Evolutionary conservation across 2,797 vertebrate genomes (phyloP).

Genomic region (Buceros bicornis): DNA sequence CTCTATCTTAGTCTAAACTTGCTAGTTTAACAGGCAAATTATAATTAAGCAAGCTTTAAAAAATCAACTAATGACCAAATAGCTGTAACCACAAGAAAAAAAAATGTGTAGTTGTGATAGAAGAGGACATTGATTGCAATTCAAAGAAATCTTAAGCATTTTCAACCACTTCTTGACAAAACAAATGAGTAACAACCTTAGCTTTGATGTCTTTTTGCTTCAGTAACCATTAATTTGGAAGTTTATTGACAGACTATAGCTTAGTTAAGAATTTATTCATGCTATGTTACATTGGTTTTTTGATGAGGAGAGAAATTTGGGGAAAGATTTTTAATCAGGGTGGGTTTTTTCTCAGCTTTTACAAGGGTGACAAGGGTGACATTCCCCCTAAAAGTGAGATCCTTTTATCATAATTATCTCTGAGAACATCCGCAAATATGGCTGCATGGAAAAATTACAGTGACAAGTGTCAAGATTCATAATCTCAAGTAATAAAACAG

Average conservation of each 20-base stretch:
- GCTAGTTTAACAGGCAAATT: neutral
- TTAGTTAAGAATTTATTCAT: conserved; percentile 9
- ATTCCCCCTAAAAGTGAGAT: neutral
- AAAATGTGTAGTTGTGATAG: neutral
- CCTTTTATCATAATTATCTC: neutral
- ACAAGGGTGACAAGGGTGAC: neutral
- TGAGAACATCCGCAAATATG: neutral
- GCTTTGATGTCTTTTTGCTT: neutral
- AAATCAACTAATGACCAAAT: neutral
- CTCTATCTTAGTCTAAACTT: neutral
- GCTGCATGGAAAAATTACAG: neutral
- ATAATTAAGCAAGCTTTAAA: neutral
- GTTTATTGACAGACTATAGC: neutral
- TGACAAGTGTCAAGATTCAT: neutral
- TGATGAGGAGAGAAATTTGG: neutral
- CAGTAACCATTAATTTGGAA: neutral
- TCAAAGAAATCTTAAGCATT: neutral
- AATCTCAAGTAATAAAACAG: neutral
- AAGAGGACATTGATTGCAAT: neutral
- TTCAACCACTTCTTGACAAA: neutral
- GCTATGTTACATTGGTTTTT: neutral
- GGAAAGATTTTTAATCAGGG: neutral
- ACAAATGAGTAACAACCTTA: conserved; percentile 10
- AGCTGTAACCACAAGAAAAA: neutral
- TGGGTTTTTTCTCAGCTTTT: neutral